Evolutionary conservation across 92 coral and sea anemone genomes (phyloP).

Genomic region (Palythoa grandis): DNA sequence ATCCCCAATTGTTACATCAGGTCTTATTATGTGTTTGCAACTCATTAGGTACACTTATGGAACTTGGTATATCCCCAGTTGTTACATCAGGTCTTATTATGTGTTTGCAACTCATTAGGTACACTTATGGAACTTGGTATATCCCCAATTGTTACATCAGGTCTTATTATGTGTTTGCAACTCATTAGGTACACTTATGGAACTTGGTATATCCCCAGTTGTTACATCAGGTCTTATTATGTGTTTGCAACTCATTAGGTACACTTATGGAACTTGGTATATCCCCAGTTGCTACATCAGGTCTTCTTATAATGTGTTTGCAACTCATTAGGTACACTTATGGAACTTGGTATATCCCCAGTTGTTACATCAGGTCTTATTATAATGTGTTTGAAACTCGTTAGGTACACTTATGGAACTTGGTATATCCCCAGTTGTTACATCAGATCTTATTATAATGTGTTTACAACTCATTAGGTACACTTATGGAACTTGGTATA

Average conservation of each 20-base stretch:
- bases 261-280: conserved; percentile 99
- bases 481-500: conserved; percentile 98
- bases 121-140: conserved; percentile 99
- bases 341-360: conserved; percentile 99
- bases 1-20: conserved; percentile 98
- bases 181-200: conserved; percentile 93
- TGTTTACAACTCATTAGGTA: too few species aligned
- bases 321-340: conserved; percentile 80
- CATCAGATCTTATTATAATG: conserved; percentile 65
- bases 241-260: too few species aligned
- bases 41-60: conserved; percentile 99
- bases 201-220: conserved; percentile 97
- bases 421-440: conserved; percentile 97
- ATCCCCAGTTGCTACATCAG: conserved; percentile 97
- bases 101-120: too few species aligned
- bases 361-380: conserved; percentile 99
- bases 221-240: conserved; percentile 99
- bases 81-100: conserved; percentile 82
- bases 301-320: conserved; percentile 24
- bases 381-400: too few species aligned
- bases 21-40: conserved; percentile 98
- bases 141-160: conserved; percentile 98
- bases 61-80: conserved; percentile 96
- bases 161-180: conserved; percentile 30
- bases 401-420: conserved; percentile 99